A percentile compares a stretch with the other conserved stretches of the same genome.
Evolutionary conservation across 2,797 vertebrate genomes (phyloP).

Genomic region (Furcifer pardalis): DNA sequence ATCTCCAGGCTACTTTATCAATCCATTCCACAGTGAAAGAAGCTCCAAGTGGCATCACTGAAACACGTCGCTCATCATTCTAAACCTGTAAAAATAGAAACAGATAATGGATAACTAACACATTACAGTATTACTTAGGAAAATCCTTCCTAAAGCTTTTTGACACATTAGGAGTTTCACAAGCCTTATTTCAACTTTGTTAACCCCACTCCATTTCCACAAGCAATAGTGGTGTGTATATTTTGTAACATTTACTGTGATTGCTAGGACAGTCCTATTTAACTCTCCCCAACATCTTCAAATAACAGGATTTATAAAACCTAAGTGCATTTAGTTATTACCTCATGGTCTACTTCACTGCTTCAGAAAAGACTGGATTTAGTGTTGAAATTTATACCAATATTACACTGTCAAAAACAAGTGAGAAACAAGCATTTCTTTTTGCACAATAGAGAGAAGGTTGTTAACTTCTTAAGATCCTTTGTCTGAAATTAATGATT

Average conservation of each 20-base stretch:
- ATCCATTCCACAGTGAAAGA: conserved; percentile 42
- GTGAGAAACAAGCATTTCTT: neutral
- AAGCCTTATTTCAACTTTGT: conserved; percentile 61
- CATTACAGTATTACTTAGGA: conserved; percentile 70
- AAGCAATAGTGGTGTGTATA: neutral
- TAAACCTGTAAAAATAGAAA: conserved; percentile 82
- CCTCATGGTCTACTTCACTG: neutral
- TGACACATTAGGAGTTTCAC: conserved; percentile 60
- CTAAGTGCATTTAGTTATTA: neutral
- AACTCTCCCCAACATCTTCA: neutral
- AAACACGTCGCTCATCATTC: conserved; percentile 73
- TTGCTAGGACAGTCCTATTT: neutral
- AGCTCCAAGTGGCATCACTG: conserved; percentile 56
- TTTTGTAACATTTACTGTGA: neutral
- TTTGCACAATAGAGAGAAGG: neutral
- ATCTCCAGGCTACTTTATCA: conserved; percentile 48
- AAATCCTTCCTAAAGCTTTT: conserved; percentile 68
- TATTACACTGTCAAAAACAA: neutral
- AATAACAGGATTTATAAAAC: neutral
- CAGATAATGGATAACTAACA: conserved; percentile 77
- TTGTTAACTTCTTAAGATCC: neutral
- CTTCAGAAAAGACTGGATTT: neutral
- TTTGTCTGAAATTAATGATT: neutral
- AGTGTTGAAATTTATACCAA: neutral
- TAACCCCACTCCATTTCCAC: neutral